These are phyloP conservation scores for Drosophila jambulina DNA, from an alignment of 1,140 invertebrate species.

Conservation along the genomic window DNA sequence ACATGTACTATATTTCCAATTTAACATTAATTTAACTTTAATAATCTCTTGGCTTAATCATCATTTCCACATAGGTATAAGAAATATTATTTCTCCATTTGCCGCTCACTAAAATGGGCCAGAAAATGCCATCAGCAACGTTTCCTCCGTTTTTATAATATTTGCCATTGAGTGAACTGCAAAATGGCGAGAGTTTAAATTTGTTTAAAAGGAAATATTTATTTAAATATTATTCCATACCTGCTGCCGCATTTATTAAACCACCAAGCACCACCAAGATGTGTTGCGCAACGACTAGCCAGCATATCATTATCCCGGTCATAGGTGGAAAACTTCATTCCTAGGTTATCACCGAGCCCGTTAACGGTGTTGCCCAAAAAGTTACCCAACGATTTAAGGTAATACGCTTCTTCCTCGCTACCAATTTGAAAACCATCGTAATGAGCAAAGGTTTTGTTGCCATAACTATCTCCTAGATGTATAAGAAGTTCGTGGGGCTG, in stretches of 20 bases:
- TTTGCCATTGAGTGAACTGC: neutral
- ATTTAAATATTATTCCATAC: neutral
- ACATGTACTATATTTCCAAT: no score
- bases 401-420: neutral
- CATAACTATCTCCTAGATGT: neutral
- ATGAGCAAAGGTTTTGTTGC: neutral
- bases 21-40: neutral
- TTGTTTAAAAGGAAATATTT: no score
- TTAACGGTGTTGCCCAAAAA: neutral
- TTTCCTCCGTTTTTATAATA: neutral
- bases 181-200: neutral
- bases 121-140: neutral
- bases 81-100: neutral
- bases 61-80: neutral
- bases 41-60: neutral
- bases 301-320: neutral
- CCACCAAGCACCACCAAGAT: neutral
- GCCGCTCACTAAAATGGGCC: neutral
- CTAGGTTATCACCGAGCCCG: neutral
- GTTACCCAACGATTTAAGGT: neutral
- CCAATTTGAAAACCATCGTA: constrained; percentile 1
- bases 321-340: neutral
- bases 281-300: rapidly evolving
- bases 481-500: neutral
- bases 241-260: neutral